Percentiles rank a stretch among this genome's conserved stretches.
Conservation (phyloP, 2,797 vertebrate genomes). For the Centropyge bicolor region DNA sequence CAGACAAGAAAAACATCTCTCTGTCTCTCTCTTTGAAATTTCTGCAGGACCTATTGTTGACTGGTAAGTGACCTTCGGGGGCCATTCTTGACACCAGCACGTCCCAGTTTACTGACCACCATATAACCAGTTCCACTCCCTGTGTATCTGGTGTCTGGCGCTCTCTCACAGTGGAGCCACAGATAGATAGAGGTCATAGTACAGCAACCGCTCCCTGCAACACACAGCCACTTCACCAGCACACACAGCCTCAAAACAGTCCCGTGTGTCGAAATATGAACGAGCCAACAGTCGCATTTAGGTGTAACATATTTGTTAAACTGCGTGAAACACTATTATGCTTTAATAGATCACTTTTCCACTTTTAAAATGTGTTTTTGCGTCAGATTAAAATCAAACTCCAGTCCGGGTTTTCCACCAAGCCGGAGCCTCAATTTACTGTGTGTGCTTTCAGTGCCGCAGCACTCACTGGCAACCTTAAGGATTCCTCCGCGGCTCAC, state of each 20-base stretch:
- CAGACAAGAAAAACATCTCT: not conserved
- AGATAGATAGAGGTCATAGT: constrained; percentile 86
- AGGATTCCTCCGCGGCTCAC: constrained; percentile 85
- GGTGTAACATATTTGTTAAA: not conserved
- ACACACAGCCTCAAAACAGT: constrained; percentile 4
- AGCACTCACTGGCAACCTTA: constrained; percentile 85
- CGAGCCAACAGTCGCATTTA: not conserved
- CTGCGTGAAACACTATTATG: rapidly evolving
- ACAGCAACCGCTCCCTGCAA: constrained; percentile 79
- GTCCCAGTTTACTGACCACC: constrained; percentile 44
- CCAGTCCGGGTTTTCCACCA: constrained; percentile 80
- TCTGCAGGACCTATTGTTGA: constrained; percentile 8
- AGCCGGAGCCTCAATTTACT: constrained; percentile 87
- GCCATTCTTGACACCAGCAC: constrained; percentile 7
- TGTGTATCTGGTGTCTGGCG: constrained; percentile 53
- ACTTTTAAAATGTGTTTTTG: constrained; percentile 69
- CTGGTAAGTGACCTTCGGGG: not conserved
- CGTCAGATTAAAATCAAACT: constrained; percentile 72
- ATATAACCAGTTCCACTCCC: constrained; percentile 54
- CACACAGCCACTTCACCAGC: constrained; percentile 44
- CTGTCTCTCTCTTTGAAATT: not conserved
- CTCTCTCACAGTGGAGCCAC: constrained; percentile 67
- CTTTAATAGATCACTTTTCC: constrained; percentile 1
- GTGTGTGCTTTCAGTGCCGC: constrained; percentile 86
- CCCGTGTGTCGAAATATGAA: rapidly evolving